These are phyloP conservation scores for Drosophila lacteicornis DNA, from an alignment of 1,140 invertebrate species.

Conservation along the genomic window DNA sequence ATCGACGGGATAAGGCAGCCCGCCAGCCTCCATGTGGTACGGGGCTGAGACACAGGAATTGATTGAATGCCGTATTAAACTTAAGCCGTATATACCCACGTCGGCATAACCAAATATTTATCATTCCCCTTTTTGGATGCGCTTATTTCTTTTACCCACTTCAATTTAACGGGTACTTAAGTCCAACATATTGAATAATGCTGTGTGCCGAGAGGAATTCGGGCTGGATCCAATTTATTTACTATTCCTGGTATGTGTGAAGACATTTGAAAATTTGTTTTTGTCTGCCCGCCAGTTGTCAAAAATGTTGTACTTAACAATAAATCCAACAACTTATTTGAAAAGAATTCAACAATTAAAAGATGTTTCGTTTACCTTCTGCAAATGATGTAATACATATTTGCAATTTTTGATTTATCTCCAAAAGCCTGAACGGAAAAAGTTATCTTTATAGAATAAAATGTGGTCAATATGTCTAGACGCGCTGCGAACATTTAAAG, in stretches of 20 bases:
- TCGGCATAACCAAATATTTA: conserved; percentile 48
- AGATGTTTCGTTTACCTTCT: conserved; percentile 4
- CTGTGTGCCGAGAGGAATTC: conserved; percentile 24
- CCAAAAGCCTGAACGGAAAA: neutral
- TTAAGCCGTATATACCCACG: conserved; percentile 59
- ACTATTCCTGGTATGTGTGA: conserved; percentile 9
- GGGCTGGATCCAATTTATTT: conserved; percentile 11
- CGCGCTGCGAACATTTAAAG: neutral
- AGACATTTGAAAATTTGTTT: conserved; percentile 1
- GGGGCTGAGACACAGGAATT: conserved; percentile 47
- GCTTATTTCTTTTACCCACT: conserved; percentile 38
- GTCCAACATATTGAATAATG: conserved; percentile 58
- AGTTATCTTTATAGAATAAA: neutral
- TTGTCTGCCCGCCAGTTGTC: neutral
- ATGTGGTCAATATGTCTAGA: neutral
- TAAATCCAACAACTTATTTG: neutral
- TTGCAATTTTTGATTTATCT: neutral
- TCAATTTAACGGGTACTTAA: conserved; percentile 70
- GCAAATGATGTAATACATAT: neutral
- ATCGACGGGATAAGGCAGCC: conserved; percentile 35
- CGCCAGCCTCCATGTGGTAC: conserved; percentile 1
- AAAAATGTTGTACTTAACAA: neutral
- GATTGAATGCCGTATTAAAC: conserved; percentile 78
- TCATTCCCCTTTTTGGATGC: conserved; percentile 25
- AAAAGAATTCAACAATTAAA: conserved; percentile 5